phyloP scores from a whole-genome alignment of 2,113 vertebrate genomes.

The Arvicanthis niloticus region DNA sequence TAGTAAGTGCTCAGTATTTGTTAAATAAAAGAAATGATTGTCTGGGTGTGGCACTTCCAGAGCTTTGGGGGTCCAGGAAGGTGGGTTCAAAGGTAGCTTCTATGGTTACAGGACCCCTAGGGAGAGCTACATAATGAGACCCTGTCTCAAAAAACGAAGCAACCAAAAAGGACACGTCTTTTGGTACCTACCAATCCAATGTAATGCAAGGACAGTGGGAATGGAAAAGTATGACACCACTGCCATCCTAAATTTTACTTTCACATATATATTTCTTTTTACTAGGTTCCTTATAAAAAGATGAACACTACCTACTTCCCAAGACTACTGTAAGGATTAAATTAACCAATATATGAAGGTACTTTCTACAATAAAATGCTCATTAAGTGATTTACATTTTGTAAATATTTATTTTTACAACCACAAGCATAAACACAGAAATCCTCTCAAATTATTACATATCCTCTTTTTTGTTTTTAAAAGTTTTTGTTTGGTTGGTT shows the following conservation, averaged over 20 bases:
- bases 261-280: not conserved
- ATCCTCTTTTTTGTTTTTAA: not conserved
- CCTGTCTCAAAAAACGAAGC: not conserved
- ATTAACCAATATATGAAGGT: conserved; percentile 25
- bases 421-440: not conserved
- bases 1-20: not conserved
- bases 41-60: not conserved
- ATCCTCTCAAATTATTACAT: conserved; percentile 28
- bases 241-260: not conserved
- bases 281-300: conserved; percentile 4
- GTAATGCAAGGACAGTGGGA: not conserved
- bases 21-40: not conserved
- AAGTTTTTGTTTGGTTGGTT: not conserved
- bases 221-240: not conserved
- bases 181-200: not conserved
- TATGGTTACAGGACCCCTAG: not conserved
- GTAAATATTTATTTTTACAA: not conserved
- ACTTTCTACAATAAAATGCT: conserved; percentile 31
- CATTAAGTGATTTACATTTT: conserved; percentile 38
- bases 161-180: not conserved
- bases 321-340: conserved; percentile 1
- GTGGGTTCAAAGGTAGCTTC: not conserved
- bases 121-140: not conserved
- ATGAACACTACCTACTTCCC: not conserved
- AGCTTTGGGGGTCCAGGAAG: not conserved